These are phyloP conservation scores for Xyrichtys novacula DNA, from an alignment of 2,797 vertebrate genomes.

Conservation along the genomic window DNA sequence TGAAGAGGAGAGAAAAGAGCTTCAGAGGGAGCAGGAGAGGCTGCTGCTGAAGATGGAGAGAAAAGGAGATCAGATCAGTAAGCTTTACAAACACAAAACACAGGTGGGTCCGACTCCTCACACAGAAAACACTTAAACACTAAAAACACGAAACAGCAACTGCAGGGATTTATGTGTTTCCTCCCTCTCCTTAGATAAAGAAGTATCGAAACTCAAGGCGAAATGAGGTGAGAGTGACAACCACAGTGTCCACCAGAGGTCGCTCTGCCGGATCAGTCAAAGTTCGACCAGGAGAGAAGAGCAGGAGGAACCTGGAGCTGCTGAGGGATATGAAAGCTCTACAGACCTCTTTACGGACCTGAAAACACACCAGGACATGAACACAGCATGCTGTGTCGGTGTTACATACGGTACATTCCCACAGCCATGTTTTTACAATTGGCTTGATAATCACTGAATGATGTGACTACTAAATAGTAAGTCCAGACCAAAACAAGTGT, in stretches of 20 bases:
- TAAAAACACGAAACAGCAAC: not conserved
- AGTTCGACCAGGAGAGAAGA: constrained; percentile 87
- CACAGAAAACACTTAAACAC: not conserved
- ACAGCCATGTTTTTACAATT: not conserved
- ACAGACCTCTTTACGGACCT: constrained; percentile 89
- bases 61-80: constrained; percentile 94
- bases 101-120: constrained; percentile 85
- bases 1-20: constrained; percentile 81
- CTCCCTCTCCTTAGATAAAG: constrained; percentile 82
- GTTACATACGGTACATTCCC: constrained; percentile 16
- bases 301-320: constrained; percentile 89
- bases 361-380: constrained; percentile 60
- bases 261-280: constrained; percentile 76
- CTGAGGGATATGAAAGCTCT: constrained; percentile 94
- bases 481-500: not conserved
- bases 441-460: not conserved
- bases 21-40: constrained; percentile 89
- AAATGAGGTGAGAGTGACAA: constrained; percentile 70
- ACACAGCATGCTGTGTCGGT: constrained; percentile 2
- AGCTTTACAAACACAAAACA: constrained; percentile 89
- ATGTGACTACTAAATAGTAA: no score
- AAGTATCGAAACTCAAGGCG: constrained; percentile 81
- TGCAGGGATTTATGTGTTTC: not conserved
- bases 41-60: constrained; percentile 93
- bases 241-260: constrained; percentile 78